Evolutionary conservation across 1,140 invertebrate genomes (phyloP), one percentile per base, ranked within the genome.

Genomic region (Drosophila sucinea): DNA sequence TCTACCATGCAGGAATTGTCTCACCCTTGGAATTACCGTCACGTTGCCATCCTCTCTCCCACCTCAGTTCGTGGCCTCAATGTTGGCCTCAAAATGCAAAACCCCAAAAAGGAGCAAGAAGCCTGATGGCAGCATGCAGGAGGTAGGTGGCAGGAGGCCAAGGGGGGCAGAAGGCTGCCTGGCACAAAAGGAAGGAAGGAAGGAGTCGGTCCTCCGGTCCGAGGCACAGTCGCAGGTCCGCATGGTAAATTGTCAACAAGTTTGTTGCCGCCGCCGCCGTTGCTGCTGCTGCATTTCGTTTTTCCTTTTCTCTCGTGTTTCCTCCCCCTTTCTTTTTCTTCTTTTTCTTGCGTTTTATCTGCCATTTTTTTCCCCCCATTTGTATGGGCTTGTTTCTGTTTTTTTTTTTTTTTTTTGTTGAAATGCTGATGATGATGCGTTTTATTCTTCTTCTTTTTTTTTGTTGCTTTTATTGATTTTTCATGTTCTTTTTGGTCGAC

Each of bases 21-120:
- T 51, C 44, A 51, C 44, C 44, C 44, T 51, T 51, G 44, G 44
- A 25, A 51, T 51, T 51, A 51, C 5, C 25, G 17, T 29, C 6
- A 62, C 38, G 27, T 62, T 41, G 27, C 61, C 29, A 47, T 23
- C n/a, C 35, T 23, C 60, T 6, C 61, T 7, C 68, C 11, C 61
- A 77, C 68, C 73, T 77, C 80, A 70, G 84, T 85, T 90, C 81
- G 87, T 90, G 87, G 87, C 87, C 87, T 89, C 87, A 90, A 90
- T 90, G 87, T 90, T 90, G 87, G 87, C 87, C 87, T 90, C 87
- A 90, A 90, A 90, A 90, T 91, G 84, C 87, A 90, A 90, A 90
- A 83, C 81, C 77, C 80, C 85, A 81, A 89, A 91, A 90, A 81
- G 68, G 77, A 90, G 80, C 79, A 91, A 84, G 55, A 57, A 57